These are phyloP conservation scores for Agrochola lychnidis DNA, from an alignment of 2,888 invertebrate genomes.

Conservation along the genomic window DNA sequence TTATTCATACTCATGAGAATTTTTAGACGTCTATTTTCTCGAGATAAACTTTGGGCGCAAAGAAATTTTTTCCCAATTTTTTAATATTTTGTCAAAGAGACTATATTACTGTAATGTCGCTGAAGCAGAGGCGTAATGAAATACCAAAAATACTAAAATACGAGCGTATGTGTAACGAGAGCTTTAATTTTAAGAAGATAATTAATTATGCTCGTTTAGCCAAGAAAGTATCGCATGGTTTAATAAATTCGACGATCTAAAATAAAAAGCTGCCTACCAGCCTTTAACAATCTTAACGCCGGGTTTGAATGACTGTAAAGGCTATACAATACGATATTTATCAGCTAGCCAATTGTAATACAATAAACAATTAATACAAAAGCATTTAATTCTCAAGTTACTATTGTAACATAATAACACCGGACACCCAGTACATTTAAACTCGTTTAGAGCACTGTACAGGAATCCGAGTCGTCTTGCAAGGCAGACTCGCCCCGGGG, in stretches of 20 bases:
- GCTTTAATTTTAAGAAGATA: constrained; percentile 17
- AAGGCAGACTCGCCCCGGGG: constrained; percentile 59
- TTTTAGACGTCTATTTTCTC: constrained; percentile 25
- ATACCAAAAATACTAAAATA: constrained; percentile 17
- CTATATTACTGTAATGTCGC: constrained; percentile 15
- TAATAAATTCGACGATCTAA: not conserved
- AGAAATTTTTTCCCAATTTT: constrained; percentile 22
- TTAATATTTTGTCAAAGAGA: constrained; percentile 38
- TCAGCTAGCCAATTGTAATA: constrained; percentile 17
- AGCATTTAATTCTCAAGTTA: constrained; percentile 21
- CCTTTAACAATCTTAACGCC: not conserved
- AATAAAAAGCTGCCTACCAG: not conserved
- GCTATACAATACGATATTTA: not conserved
- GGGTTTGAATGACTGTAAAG: not conserved
- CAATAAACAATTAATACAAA: constrained; percentile 8
- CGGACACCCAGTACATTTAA: constrained; percentile 53
- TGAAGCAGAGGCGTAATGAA: constrained; percentile 24
- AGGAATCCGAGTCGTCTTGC: constrained; percentile 61
- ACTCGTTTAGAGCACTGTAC: constrained; percentile 60
- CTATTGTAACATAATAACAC: constrained; percentile 53
- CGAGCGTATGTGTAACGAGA: constrained; percentile 10
- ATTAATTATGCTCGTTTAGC: constrained; percentile 29
- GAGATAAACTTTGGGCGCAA: constrained; percentile 20
- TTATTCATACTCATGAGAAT: constrained; percentile 26
- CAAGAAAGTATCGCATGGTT: not conserved